Evolutionary conservation across 2,113 vertebrate genomes (phyloP), one percentile per base, ranked within the genome.

Genomic region (Stigmatopora nigra): DNA sequence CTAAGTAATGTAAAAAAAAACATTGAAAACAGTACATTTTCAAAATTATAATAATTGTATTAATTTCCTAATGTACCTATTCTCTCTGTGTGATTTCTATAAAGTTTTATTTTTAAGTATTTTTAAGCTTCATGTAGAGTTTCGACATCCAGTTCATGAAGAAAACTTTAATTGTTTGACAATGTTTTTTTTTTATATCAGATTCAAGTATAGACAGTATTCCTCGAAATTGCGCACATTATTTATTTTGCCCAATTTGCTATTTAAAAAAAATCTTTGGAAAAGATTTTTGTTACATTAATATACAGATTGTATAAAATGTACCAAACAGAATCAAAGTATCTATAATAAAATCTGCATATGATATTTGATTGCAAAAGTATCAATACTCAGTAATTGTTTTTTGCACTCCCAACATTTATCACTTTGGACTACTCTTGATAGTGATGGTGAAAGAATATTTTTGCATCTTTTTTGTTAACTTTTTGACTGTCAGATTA

Each of bases 121-220:
- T 64, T 73, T 48, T 31, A 59, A 57, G 31, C 51, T 36, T 12
- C 2, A 8, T 57, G 62, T 9, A 20, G 46, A 55, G n/a, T 57
- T 25, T 67, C 41, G 69, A 68, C 64, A 71, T 71, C 61, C 64
- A 45, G 61, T 61, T 63, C 15, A 57, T 16, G 36, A 65, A 48
- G 3, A 44, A 57, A n/a, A 19, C 3, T 52, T 52, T 31, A 31
- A 31, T 31, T 31, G 25, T 31, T 31, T 52, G 49, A 52, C 12
- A 20, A 52, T 52, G 49, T 9, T n/a, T 20, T 7, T 9, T n/a
- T 20, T 7, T 19, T n/a, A 52, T 20, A 20, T 3, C 19, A 52
- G 17, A n/a, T 19, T 19, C 19, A 52, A 52, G 19, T 52, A 3
- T 19, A n/a, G 49, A 52, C 49, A 52, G 8, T 9, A 20, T 9